Percentiles rank a stretch among this genome's conserved stretches.
These are phyloP conservation scores for Thysanoteuthis rhombus DNA, from an alignment of 2,888 invertebrate genomes.

Conservation along the genomic window DNA sequence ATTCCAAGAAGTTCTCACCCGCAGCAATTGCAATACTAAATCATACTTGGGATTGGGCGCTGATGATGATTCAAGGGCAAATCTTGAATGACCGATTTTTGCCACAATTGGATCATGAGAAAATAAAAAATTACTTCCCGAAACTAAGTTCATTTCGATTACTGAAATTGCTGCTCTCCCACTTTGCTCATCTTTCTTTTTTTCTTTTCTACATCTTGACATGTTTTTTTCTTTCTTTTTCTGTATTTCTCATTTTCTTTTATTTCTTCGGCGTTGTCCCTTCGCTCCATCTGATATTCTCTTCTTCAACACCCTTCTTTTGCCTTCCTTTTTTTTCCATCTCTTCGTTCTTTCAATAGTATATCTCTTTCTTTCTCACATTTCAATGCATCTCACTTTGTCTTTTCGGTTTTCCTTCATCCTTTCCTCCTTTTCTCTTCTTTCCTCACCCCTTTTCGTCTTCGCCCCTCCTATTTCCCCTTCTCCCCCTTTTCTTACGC, in stretches of 20 bases:
- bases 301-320: too few species aligned
- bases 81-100: neutral
- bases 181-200: neutral
- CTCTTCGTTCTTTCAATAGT: too few species aligned
- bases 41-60: neutral
- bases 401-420: too few species aligned
- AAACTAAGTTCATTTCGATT: neutral
- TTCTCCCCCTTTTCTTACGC: too few species aligned
- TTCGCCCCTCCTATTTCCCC: too few species aligned
- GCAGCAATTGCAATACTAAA: neutral
- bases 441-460: too few species aligned
- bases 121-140: neutral
- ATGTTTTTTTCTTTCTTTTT: neutral
- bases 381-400: too few species aligned
- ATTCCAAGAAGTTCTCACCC: neutral
- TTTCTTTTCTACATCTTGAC: too few species aligned
- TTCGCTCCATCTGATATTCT: too few species aligned
- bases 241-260: neutral
- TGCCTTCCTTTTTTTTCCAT: too few species aligned
- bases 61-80: neutral
- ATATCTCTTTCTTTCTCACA: too few species aligned
- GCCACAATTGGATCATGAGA: neutral
- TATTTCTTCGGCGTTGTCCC: neutral
- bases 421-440: too few species aligned
- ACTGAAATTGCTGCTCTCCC: neutral